These are phyloP conservation scores for Alsophila aescularia DNA, from an alignment of 2,888 invertebrate species.

Conservation along the genomic window DNA sequence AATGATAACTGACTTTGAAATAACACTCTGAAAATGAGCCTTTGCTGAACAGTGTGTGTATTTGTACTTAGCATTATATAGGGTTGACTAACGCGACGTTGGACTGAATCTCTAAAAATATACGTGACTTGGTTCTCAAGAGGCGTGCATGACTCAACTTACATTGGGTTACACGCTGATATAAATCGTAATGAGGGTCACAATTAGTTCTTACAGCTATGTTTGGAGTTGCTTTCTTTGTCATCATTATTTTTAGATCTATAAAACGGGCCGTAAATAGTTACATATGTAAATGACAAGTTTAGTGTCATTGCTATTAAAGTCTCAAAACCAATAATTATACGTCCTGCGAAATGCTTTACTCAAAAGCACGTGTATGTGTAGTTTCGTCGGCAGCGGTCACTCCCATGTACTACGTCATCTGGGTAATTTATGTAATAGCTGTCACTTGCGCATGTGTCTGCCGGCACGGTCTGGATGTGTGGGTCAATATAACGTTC, in stretches of 20 bases:
- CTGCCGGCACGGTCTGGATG: slow-evolving; percentile 3
- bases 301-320: no score
- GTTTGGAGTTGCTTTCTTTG: neutral
- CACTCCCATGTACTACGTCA: slow-evolving; percentile 52
- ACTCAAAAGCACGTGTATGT: no score
- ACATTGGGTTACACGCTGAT: neutral
- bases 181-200: neutral
- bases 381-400: slow-evolving; percentile 16
- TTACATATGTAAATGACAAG: no score
- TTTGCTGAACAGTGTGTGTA: neutral
- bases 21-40: slow-evolving; percentile 1
- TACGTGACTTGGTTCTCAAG: slow-evolving; percentile 22
- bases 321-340: no score
- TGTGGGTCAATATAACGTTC: neutral
- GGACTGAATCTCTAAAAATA: slow-evolving; percentile 23
- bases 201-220: slow-evolving; percentile 8
- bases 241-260: neutral
- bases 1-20: neutral
- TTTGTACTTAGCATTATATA: slow-evolving; percentile 4
- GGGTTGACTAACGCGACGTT: slow-evolving; percentile 4
- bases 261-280: neutral
- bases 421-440: slow-evolving; percentile 68
- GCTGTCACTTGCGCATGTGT: slow-evolving; percentile 44
- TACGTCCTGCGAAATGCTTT: no score
- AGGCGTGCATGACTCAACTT: slow-evolving; percentile 11